Conservation (phyloP, 2,797 vertebrate genomes). For the Petrocephalus schoutedeni region DNA sequence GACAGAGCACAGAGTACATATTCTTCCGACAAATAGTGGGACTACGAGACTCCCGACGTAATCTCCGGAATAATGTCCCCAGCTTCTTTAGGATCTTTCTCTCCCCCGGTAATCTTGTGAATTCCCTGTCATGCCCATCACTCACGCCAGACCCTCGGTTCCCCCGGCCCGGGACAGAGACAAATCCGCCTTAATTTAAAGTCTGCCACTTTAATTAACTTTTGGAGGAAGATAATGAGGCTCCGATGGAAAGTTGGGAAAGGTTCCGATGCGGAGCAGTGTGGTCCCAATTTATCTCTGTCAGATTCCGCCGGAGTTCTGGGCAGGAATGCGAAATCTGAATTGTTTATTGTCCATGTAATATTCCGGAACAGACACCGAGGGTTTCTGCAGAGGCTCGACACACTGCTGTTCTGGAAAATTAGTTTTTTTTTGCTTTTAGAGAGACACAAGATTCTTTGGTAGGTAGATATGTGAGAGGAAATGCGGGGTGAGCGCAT, state of each 20-base stretch:
- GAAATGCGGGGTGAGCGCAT: not conserved
- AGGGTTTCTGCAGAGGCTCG: conserved; percentile 58
- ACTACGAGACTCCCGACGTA: conserved; percentile 44
- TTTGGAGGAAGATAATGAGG: conserved; percentile 59
- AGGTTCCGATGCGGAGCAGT: conserved; percentile 52
- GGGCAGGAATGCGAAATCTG: conserved; percentile 54
- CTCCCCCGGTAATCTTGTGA: conserved; percentile 64
- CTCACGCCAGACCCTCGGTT: conserved; percentile 52
- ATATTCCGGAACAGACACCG: conserved; percentile 58
- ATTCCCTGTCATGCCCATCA: conserved; percentile 67
- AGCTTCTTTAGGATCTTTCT: conserved; percentile 61
- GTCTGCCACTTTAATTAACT: conserved; percentile 73
- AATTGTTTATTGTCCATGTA: conserved; percentile 69
- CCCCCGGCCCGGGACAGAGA: conserved; percentile 35
- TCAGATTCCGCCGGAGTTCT: conserved; percentile 50
- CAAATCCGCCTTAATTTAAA: conserved; percentile 69
- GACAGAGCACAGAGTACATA: not conserved
- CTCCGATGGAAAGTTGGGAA: conserved; percentile 45
- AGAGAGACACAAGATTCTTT: not conserved
- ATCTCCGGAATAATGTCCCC: conserved; percentile 54
- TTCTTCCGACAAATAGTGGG: not conserved
- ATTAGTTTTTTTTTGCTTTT: not conserved
- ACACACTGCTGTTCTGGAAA: conserved; percentile 40
- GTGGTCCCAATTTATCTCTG: conserved; percentile 52
- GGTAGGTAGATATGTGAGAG: not conserved